Conservation (phyloP, 1,140 invertebrate species). For the Asbolus verrucosus region DNA sequence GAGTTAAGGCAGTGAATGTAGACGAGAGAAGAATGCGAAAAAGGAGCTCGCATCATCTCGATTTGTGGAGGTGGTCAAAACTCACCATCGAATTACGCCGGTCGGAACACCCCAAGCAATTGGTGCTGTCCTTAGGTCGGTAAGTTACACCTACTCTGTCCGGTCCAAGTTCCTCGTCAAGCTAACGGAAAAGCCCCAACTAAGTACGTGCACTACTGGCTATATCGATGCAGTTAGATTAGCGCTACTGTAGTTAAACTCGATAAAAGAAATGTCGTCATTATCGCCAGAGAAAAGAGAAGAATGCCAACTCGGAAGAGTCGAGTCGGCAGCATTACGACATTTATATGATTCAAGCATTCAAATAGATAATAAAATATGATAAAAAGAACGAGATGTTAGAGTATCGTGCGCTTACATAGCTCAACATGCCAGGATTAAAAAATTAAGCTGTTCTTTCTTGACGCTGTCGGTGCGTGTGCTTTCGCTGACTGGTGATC, state of each 20-base stretch:
- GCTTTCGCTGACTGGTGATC: constrained; percentile 35
- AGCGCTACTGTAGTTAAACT: constrained; percentile 1
- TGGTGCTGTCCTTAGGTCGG: constrained; percentile 66
- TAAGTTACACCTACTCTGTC: constrained; percentile 67
- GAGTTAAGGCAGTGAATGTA: constrained; percentile 7
- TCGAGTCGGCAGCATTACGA: constrained; percentile 7
- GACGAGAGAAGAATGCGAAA: background rate
- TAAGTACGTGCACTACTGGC: constrained; percentile 63
- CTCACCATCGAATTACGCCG: constrained; percentile 68
- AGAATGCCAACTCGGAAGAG: background rate
- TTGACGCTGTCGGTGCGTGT: constrained; percentile 42
- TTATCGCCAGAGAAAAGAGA: constrained; percentile 7
- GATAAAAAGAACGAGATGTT: constrained; percentile 1
- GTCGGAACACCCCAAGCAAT: constrained; percentile 65
- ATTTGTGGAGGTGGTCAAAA: no score
- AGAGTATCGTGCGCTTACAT: constrained; percentile 33
- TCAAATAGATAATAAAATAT: constrained; percentile 10
- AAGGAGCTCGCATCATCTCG: no score
- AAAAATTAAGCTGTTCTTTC: constrained; percentile 24
- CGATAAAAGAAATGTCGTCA: background rate
- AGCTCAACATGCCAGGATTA: constrained; percentile 28
- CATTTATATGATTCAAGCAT: constrained; percentile 32
- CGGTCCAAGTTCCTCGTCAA: constrained; percentile 66
- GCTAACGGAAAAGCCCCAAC: constrained; percentile 63
- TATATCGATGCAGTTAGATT: constrained; percentile 33